phyloP scores from a whole-genome alignment of 2,113 vertebrate species.

The Odobenus rosmarus region DNA sequence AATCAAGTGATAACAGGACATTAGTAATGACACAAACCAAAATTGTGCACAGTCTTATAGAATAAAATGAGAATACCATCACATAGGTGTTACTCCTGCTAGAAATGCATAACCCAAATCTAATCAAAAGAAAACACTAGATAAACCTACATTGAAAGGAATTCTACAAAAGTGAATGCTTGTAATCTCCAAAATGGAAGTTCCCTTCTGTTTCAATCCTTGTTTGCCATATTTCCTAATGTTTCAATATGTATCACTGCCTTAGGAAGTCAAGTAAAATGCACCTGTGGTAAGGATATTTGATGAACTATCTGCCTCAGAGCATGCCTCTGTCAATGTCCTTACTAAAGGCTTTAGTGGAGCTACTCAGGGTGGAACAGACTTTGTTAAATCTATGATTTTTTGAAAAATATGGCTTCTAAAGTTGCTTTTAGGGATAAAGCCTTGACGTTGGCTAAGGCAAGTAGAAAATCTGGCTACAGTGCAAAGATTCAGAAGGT shows the following conservation, averaged over 20 bases:
- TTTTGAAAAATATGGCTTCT: background rate
- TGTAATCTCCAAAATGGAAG: background rate
- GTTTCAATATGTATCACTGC: background rate
- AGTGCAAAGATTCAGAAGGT: background rate
- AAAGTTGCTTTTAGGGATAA: background rate
- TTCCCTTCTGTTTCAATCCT: background rate
- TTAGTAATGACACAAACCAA: background rate
- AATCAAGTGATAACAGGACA: background rate
- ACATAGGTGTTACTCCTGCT: background rate
- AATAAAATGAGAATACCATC: background rate
- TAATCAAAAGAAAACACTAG: background rate
- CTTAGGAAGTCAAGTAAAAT: background rate
- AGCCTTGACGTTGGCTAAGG: background rate
- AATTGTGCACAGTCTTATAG: background rate
- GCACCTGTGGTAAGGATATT: background rate
- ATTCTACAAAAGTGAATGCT: background rate
- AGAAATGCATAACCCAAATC: background rate
- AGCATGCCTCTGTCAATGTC: background rate
- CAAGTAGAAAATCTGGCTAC: background rate
- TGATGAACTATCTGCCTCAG: background rate
- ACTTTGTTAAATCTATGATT: slow-evolving; percentile 20
- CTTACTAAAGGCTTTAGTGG: background rate
- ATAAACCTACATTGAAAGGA: background rate
- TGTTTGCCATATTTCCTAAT: slow-evolving; percentile 3
- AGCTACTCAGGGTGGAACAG: background rate